phyloP scores from a whole-genome alignment of 2,797 vertebrate genomes.

The Hylomyscus alleni region DNA sequence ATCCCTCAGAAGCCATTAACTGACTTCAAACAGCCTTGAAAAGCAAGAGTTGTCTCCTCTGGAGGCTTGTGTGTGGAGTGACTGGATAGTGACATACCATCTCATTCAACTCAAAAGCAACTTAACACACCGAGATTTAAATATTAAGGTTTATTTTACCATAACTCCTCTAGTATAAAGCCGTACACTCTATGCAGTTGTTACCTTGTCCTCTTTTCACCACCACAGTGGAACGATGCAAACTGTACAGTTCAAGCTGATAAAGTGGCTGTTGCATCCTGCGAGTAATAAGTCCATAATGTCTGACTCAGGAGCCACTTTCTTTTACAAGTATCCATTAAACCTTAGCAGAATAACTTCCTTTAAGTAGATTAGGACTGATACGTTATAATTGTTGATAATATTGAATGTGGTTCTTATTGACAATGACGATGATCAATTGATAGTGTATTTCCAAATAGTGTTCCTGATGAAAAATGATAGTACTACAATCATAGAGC shows the following conservation, averaged over 20 bases:
- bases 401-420: neutral
- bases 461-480: conserved; percentile 34
- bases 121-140: neutral
- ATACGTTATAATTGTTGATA: neutral
- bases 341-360: neutral
- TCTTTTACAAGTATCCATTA: neutral
- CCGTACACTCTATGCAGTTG: neutral
- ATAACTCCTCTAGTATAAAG: neutral
- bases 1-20: neutral
- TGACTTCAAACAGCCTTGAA: neutral
- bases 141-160: neutral
- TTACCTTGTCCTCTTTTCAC: neutral
- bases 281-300: neutral
- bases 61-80: neutral
- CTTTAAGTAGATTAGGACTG: neutral
- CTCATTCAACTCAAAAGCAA: neutral
- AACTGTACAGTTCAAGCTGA: neutral
- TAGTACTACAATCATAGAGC: conserved; percentile 45
- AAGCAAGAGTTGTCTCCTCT: neutral
- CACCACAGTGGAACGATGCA: neutral
- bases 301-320: neutral
- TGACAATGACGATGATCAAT: neutral
- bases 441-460: conserved; percentile 15
- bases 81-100: neutral
- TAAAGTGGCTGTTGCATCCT: neutral